Base-by-base conservation (phyloP, 2,797 vertebrate species). In the Nannoperca australis region DNA sequence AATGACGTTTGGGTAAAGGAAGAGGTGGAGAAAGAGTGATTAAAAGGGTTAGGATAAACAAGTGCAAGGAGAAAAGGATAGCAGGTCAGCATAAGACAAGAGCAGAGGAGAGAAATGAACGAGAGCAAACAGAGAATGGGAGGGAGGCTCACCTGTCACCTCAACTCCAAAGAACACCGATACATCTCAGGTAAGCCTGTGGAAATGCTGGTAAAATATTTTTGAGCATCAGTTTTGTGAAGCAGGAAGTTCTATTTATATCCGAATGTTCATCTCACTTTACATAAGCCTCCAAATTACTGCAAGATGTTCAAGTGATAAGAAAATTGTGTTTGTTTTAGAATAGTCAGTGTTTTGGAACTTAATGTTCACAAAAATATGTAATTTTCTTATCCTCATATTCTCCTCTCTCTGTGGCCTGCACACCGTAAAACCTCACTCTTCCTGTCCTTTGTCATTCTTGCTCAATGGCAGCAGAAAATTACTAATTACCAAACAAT, bases 131-230 rank as follows among this genome's bases (percentile, higher is more conserved):
- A 34, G 47, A 70, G 27, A 44, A 86, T 80, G 70, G 73, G 73
- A 66, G 77, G 62, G 42, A 72, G 36, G 54, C 42, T 81, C 56
- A 61, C 22, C 63, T 71, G 0, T 78, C 56, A 61, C 22, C 63
- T 71, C 0, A 82, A 47, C 73, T 54, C 70, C 24, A 79, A 38
- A 38, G 76, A 77, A n/a, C 40, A 49, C 18, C 45, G 49, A 18
- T 45, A 55, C 45, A 74, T 82, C 69, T 82, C 73, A 73, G 73
- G 64, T 78, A 68, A 44, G 53, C 20, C 60, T 56, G 47, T 4
- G 38, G 44, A 38, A 27, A 55, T 36, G 3, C 5, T 38, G 20
- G 0, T 17, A 17, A 11, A 42, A 34, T 45, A 17, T 56, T 3
- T 62, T 5, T 40, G 20, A 59, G 32, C 17, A 13, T 49, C 67